Evolutionary conservation across 2,113 vertebrate species (phyloP).

Genomic region (Tupaia chinensis): DNA sequence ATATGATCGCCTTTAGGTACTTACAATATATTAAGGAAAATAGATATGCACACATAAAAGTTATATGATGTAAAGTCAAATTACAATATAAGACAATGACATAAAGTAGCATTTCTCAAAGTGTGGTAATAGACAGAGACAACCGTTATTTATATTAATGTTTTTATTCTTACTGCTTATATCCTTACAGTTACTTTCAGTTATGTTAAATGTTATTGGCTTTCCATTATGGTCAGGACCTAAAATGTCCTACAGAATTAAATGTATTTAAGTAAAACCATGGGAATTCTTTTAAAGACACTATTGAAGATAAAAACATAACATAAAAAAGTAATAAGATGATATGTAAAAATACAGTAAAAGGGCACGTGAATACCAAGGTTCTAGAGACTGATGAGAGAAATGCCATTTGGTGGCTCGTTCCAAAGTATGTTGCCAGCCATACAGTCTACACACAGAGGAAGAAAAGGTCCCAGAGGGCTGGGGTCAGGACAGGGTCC

Average conservation of each 20-base stretch:
- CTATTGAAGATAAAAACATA: conserved; percentile 22
- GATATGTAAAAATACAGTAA: not conserved
- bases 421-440: not conserved
- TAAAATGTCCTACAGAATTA: conserved; percentile 48
- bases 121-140: not conserved
- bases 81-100: conserved; percentile 16
- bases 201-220: not conserved
- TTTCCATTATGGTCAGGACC: not conserved
- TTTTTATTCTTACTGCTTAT: conserved; percentile 9
- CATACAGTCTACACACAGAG: rapidly evolving
- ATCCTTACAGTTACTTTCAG: not conserved
- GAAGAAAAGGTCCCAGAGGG: not conserved
- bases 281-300: conserved; percentile 34
- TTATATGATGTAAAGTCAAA: conserved; percentile 27
- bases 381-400: not conserved
- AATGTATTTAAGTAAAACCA: conserved; percentile 51
- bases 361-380: not conserved
- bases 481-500: not conserved
- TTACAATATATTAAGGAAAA: conserved; percentile 39
- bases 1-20: conserved; percentile 40
- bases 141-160: conserved; percentile 47
- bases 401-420: not conserved
- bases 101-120: conserved; percentile 47
- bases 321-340: not conserved
- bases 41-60: conserved; percentile 24